Base-by-base conservation (phyloP, 2,888 invertebrate species). In the Drosophila falleni region DNA sequence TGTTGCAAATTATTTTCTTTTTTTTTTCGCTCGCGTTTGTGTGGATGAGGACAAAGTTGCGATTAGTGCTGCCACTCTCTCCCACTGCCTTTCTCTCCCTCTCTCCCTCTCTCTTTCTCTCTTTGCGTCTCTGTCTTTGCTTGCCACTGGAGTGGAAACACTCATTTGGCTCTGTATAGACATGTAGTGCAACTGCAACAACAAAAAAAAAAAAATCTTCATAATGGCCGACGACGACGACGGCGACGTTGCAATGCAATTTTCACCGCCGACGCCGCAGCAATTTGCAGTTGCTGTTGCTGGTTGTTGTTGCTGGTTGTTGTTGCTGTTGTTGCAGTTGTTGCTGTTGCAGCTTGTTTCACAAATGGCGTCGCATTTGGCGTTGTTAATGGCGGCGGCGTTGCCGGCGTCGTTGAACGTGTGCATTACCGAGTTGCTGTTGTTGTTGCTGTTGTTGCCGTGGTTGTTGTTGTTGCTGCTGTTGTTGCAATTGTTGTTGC, bases 291-390 rank as follows among this genome's bases (percentile, higher is more conserved):
- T 63, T 66, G 49, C 46, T 64, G n/a, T n/a, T 54, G 59, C 47
- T 74, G 75, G 59, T 47, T 74, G 75, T 55, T 71, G 67, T 39
- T 65, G 82, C 8, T 68, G 69, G 82, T 6, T 68, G 69, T 31
- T 54, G 65, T 23, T 68, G 64, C 16, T 62, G 72, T 49, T 71
- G 71, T 49, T 71, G 60, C 51, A 59, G 62, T 19, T 72, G 71
- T 60, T 77, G 68, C 37, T 71, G 73, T 56, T 78, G 78, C 75
- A 74, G 79, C 80, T 79, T 87, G 88, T 88, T 88, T 83, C 88
- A 83, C 80, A 86, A 87, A 89, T 88, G 89, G 86, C 89, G 89
- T 83, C 89, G 80, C 87, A 83, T 80, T 86, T 89, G 81, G 85
- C 83, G 89, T 84, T 90, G 90, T 84, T 87, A 84, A 84, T 84